phyloP scores from a whole-genome alignment of 1,140 invertebrate genomes.

The Caenorhabditis briggsae region DNA sequence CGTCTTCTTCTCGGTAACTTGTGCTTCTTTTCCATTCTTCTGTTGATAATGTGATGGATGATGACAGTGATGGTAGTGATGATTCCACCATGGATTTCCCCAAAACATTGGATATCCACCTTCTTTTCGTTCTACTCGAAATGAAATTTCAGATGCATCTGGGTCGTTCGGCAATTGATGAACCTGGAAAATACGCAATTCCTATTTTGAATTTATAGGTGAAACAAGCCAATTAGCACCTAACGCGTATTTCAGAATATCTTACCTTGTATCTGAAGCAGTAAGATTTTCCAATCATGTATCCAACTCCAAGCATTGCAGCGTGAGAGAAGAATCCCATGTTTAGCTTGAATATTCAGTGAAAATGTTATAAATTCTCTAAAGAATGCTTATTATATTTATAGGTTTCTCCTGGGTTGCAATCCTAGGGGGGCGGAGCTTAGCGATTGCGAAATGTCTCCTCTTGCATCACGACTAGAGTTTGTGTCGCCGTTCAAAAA shows the following conservation, averaged over 20 bases:
- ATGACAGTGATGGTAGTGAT: not conserved
- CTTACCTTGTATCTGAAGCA: slow-evolving; percentile 42
- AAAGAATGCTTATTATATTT: not conserved
- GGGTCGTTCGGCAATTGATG: slow-evolving; percentile 30
- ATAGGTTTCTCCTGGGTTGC: too few relatives aligned
- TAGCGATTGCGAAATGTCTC: slow-evolving; percentile 26
- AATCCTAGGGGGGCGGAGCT: not conserved
- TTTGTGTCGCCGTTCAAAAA: not conserved
- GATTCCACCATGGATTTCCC: slow-evolving; percentile 33
- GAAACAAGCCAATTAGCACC: too few relatives aligned
- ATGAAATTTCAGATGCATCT: slow-evolving; percentile 31
- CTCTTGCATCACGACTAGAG: slow-evolving; percentile 22
- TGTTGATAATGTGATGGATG: not conserved
- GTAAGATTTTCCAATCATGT: slow-evolving; percentile 31
- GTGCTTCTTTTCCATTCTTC: not conserved
- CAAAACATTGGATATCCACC: slow-evolving; percentile 4
- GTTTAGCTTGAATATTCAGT: not conserved
- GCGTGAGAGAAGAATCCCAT: slow-evolving; percentile 47
- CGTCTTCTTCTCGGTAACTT: not conserved
- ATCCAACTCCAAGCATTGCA: slow-evolving; percentile 39
- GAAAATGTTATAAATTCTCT: not conserved
- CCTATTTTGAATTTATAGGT: too few relatives aligned
- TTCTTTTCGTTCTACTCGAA: slow-evolving; percentile 30
- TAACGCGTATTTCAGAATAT: too few relatives aligned
- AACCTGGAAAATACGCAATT: not conserved